Evolutionary conservation across 2,888 invertebrate genomes (phyloP), one percentile per base, ranked within the genome.

Genomic region (Thymelicus lineola): DNA sequence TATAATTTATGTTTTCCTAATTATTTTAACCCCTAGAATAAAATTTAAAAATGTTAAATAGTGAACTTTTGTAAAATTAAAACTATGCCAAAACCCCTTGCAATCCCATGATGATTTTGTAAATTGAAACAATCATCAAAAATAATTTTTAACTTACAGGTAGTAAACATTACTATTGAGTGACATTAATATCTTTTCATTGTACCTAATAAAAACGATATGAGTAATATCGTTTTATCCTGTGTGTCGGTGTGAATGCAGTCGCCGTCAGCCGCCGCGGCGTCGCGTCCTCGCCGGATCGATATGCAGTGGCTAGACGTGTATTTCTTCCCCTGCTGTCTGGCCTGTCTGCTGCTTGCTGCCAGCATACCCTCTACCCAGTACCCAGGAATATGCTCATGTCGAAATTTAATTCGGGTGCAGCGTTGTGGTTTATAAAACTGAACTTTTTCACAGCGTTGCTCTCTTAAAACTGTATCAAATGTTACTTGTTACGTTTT

Each of bases 301-400:
- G 83, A 91, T 92, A 89, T 88, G 86, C 88, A 89, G 78, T 83
- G 91, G 86, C 89, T 87, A 82, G 87, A 88, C 87, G 80, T 80
- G 77, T 83, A 86, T 84, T 86, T 83, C 85, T 87, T 86, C 85
- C 85, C 82, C 82, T 80, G 85, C 81, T n/a, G n/a, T n/a, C n/a
- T n/a, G n/a, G n/a, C n/a, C n/a, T n/a, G n/a, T n/a, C n/a, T n/a
- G n/a, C 28, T 28, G 28, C 28, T 5, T 28, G 28, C 28, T 28
- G 28, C 28, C 28, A 5, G 28, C 28, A 28, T 28, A 28, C 28
- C 28, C 28, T 5, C 81, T 80, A 83, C 78, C 62, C 58, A 63
- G 28, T 28, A 3, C 28, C 55, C 68, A 79, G 79, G 74, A 76
- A 76, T 73, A 71, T 59, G 48, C 57, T 63, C 58, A 62, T 46